A percentile compares a stretch with the other conserved stretches of the same genome.
These are phyloP conservation scores for Apocrypta bakeri DNA, from an alignment of 1,140 invertebrate genomes.

Conservation along the genomic window DNA sequence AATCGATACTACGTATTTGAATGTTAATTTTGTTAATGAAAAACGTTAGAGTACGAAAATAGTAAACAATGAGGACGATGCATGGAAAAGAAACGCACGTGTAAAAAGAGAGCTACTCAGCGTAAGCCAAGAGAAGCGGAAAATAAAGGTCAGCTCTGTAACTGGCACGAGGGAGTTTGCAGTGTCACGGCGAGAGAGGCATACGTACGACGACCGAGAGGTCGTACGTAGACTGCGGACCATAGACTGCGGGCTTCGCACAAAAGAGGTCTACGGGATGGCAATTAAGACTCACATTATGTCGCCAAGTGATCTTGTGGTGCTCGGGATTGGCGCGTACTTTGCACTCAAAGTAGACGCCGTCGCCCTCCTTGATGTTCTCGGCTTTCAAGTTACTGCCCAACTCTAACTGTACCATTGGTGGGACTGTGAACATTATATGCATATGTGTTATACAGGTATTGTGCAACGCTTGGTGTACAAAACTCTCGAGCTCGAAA, in stretches of 20 bases:
- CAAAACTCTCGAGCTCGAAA: no score
- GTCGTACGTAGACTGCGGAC: no score
- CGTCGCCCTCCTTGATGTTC: conserved; percentile 93
- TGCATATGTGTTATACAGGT: no score
- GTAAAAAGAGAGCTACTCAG: background rate
- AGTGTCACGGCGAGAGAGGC: no score
- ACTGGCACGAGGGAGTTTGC: background rate
- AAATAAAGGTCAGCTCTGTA: conserved; percentile 21
- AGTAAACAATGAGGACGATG: background rate
- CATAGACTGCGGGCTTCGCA: no score
- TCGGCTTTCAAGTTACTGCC: conserved; percentile 89
- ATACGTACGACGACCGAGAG: no score
- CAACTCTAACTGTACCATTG: conserved; percentile 85
- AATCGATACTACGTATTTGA: no score
- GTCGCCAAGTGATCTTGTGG: conserved; percentile 89
- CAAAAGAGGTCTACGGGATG: no score
- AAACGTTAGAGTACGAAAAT: background rate
- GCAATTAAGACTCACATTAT: conserved; percentile 82
- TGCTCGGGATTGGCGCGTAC: conserved; percentile 90
- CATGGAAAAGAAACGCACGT: background rate
- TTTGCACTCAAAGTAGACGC: conserved; percentile 95
- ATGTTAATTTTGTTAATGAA: no score
- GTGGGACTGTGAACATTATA: conserved; percentile 81
- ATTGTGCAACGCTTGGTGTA: no score
- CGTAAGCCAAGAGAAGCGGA: background rate